Conservation (phyloP, 2,797 vertebrate species). For the Gallinago stenura region DNA sequence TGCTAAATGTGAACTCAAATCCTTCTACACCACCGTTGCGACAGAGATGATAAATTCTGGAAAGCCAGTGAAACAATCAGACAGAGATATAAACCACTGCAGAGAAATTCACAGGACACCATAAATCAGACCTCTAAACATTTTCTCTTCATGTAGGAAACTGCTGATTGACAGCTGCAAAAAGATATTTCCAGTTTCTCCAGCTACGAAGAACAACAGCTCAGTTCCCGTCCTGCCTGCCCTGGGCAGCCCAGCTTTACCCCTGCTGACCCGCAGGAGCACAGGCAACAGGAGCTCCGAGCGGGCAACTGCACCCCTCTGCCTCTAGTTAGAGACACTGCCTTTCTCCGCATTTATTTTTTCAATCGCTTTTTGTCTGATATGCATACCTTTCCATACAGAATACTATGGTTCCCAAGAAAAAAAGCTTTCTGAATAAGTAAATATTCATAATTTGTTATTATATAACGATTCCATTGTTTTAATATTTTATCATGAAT, state of each 20-base stretch:
- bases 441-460: background rate
- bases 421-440: background rate
- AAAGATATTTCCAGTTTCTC: background rate
- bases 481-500: background rate
- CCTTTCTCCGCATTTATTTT: background rate
- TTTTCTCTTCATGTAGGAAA: background rate
- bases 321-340: background rate
- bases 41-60: background rate
- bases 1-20: background rate
- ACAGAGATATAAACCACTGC: background rate
- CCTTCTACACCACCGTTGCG: background rate
- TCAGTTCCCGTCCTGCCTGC: background rate
- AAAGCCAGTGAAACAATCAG: background rate
- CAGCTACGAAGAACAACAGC: background rate
- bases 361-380: background rate
- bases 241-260: background rate
- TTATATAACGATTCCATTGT: fast-evolving
- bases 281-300: fast-evolving
- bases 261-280: fast-evolving
- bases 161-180: background rate
- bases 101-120: background rate
- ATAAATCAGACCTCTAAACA: background rate
- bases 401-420: background rate
- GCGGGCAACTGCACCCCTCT: background rate
- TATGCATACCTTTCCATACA: background rate